Percentiles rank a stretch among this genome's conserved stretches.
phyloP scores from a whole-genome alignment of 1,140 invertebrate genomes.

The Drosophila takahashii region DNA sequence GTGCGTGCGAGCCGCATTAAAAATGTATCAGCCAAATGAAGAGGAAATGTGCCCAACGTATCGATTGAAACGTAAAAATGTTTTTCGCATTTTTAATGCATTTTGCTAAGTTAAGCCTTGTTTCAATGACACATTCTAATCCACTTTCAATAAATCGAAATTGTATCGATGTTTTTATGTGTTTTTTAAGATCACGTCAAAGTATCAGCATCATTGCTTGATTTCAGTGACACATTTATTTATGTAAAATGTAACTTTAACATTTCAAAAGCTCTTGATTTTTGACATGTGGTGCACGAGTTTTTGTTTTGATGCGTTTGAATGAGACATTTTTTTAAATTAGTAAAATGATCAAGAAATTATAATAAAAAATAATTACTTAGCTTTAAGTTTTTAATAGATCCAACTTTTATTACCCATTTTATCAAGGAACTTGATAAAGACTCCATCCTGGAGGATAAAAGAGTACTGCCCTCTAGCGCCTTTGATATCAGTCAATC shows the following conservation, averaged over 20 bases:
- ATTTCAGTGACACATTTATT: neutral
- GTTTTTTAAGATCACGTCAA: neutral
- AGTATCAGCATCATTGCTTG: neutral
- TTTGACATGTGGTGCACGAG: neutral
- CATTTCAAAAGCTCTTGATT: too few species aligned
- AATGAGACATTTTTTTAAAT: neutral
- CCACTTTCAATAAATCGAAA: neutral
- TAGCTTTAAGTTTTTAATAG: neutral
- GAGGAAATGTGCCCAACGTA: constrained; percentile 1
- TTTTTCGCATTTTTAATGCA: neutral
- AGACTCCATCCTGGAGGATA: neutral
- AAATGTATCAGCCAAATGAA: constrained; percentile 56
- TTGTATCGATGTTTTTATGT: neutral
- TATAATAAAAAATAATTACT: neutral
- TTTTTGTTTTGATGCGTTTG: neutral
- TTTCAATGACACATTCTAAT: constrained; percentile 1
- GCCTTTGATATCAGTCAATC: constrained; percentile 34
- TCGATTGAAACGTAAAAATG: constrained; percentile 11
- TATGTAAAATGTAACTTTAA: too few species aligned
- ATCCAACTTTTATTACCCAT: neutral
- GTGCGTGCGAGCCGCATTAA: constrained; percentile 57
- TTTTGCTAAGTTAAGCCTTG: neutral
- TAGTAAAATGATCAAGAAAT: too few species aligned
- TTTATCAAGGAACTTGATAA: neutral
- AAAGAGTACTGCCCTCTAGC: constrained; percentile 1